A percentile compares a stretch with the other conserved stretches of the same genome.
phyloP scores from a whole-genome alignment of 35 echinoderm and acorn worm genomes.

The Lytechinus variegatus region DNA sequence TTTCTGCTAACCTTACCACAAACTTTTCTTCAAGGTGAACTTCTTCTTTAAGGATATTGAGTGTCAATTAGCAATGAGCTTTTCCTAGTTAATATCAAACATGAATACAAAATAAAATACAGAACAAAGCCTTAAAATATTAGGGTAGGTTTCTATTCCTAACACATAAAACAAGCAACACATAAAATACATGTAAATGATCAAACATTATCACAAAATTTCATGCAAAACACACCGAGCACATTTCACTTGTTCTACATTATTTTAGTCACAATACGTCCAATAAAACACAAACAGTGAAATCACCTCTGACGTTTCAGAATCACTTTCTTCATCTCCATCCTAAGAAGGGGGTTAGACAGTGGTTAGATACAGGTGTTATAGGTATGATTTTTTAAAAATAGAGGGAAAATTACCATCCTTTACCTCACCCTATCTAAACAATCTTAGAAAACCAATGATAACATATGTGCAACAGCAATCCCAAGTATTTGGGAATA shows the following conservation, averaged over 20 bases:
- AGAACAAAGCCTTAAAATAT: neutral
- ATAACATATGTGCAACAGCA: too few relatives aligned
- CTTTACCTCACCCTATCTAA: too few relatives aligned
- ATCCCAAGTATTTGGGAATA: too few relatives aligned
- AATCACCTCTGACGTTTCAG: conserved; percentile 36
- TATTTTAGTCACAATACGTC: neutral
- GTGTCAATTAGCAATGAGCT: too few relatives aligned
- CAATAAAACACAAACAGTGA: neutral
- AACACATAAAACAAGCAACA: neutral
- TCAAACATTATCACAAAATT: neutral
- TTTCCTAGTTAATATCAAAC: too few relatives aligned
- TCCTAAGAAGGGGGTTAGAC: conserved; percentile 10
- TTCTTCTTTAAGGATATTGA: too few relatives aligned
- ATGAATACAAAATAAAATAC: neutral
- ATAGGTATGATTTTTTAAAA: neutral
- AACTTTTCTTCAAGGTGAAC: too few relatives aligned
- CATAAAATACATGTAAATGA: neutral
- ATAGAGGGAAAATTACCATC: too few relatives aligned
- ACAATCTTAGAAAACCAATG: too few relatives aligned
- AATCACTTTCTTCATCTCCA: conserved; percentile 16
- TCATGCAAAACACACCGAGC: neutral
- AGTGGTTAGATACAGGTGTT: neutral
- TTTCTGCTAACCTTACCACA: too few relatives aligned
- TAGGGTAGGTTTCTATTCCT: neutral
- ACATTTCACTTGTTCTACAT: neutral